A percentile compares a stretch with the other conserved stretches of the same genome.
phyloP scores from a whole-genome alignment of 2,113 vertebrate species.

The Nothocercus nigrocapillus region DNA sequence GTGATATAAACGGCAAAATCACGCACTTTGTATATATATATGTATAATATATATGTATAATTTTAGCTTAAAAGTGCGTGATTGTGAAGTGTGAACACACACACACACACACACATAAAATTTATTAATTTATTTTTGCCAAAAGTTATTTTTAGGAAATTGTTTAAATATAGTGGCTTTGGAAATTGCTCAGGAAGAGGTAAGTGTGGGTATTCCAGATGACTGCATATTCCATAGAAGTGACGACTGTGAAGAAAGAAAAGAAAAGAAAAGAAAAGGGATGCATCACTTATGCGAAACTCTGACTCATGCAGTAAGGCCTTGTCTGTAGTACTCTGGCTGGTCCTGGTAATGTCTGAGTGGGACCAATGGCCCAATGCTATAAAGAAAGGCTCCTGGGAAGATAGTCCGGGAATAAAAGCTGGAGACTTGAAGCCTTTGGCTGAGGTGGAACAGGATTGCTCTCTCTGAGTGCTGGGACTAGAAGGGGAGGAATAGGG shows the following conservation, averaged over 20 bases:
- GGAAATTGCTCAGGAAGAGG: not conserved
- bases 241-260: rapidly evolving
- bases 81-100: too few relatives aligned
- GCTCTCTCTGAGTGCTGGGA: not conserved
- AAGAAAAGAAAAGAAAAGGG: not conserved
- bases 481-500: not conserved
- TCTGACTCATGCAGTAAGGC: not conserved
- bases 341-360: not conserved
- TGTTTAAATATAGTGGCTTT: not conserved
- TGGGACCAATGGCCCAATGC: not conserved
- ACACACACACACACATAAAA: too few relatives aligned
- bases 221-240: not conserved
- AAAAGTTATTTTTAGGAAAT: not conserved
- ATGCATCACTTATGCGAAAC: not conserved
- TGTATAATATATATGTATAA: too few relatives aligned
- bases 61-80: too few relatives aligned
- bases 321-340: not conserved
- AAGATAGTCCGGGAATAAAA: not conserved
- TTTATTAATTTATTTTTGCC: too few relatives aligned
- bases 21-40: too few relatives aligned
- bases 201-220: not conserved
- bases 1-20: not conserved
- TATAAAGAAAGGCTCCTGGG: not conserved
- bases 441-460: not conserved
- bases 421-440: not conserved